Percentiles rank a stretch among this genome's conserved stretches.
These are phyloP conservation scores for Callaeas wilsoni DNA, from an alignment of 2,113 vertebrate genomes.

Conservation along the genomic window DNA sequence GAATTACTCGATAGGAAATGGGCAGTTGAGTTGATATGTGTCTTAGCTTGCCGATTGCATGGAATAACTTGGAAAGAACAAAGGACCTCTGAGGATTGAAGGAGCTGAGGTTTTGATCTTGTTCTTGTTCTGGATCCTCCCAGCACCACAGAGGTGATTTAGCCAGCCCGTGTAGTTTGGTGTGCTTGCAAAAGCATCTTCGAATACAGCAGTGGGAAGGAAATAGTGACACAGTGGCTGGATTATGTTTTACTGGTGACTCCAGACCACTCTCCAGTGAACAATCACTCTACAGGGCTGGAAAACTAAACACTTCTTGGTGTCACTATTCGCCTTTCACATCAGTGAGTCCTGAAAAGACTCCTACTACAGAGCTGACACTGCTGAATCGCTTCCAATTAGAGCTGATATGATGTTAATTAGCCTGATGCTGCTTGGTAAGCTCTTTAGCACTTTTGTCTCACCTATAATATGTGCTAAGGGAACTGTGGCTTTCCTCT, in stretches of 20 bases:
- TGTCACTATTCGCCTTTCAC: conserved; percentile 40
- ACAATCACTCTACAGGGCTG: not conserved
- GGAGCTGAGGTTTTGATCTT: not conserved
- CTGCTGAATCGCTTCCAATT: conserved; percentile 52
- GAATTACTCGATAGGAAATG: not conserved
- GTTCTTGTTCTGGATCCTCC: not conserved
- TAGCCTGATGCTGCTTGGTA: conserved; percentile 53
- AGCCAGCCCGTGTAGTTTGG: not conserved
- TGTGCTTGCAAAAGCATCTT: not conserved
- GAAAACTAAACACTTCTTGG: not conserved
- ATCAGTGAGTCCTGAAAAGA: conserved; percentile 17
- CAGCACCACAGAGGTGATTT: not conserved
- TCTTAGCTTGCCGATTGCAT: not conserved
- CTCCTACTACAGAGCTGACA: not conserved
- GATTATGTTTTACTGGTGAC: not conserved
- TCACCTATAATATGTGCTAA: not conserved
- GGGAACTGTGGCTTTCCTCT: not conserved
- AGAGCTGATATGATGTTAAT: conserved; percentile 62
- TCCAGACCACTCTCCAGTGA: not conserved
- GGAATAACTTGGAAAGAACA: not conserved
- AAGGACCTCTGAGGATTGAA: not conserved
- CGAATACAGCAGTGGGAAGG: not conserved
- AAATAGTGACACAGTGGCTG: not conserved
- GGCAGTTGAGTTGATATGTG: not conserved
- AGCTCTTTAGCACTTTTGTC: conserved; percentile 52